Evolutionary conservation across 2,797 vertebrate genomes (phyloP), one percentile per base, ranked within the genome.

Genomic region (Cynodonichthys magdalenae): DNA sequence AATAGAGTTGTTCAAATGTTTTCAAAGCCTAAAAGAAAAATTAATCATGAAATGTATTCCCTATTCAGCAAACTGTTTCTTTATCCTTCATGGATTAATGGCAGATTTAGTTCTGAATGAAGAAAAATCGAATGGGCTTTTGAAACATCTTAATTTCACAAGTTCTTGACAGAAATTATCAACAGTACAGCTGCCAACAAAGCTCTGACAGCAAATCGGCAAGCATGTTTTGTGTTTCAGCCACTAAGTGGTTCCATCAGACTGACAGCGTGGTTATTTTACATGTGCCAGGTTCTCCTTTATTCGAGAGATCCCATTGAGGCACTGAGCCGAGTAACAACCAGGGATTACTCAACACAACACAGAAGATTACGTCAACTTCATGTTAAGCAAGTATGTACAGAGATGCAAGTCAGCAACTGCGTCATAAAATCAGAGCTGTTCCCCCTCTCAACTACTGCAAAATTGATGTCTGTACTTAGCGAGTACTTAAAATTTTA

Each of bases 81-180:
- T 83, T 72, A 73, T 84, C 69, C 76, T 77, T 61, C 9, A 19
- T 64, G 80, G 85, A 85, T 85, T 82, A 87, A 83, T 81, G 63
- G 66, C 69, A 71, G 72, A 79, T 89, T 82, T 75, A 65, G 66
- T 53, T 74, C 66, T 69, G 75, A 82, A 84, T 71, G 66, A 74
- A 71, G 10, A 36, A 36, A 81, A 75, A 82, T 36, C 74, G 50
- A 79, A 83, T 71, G 66, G 5, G 4, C 74, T 85, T 83, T 69
- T 69, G 55, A 77, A 83, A 82, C 71, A 79, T 87, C 83, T 87
- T 79, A 70, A 83, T 82, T 84, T 69, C 62, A 53, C 63, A 71
- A 75, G 67, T 86, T 89, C 81, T 83, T 85, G 82, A 88, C 78
- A 75, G 70, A 68, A 83, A 42, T 78, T 73, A 74, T 77, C 78